Conservation (phyloP, 92 coral and sea anemone genomes). For the Porites lobata region DNA sequence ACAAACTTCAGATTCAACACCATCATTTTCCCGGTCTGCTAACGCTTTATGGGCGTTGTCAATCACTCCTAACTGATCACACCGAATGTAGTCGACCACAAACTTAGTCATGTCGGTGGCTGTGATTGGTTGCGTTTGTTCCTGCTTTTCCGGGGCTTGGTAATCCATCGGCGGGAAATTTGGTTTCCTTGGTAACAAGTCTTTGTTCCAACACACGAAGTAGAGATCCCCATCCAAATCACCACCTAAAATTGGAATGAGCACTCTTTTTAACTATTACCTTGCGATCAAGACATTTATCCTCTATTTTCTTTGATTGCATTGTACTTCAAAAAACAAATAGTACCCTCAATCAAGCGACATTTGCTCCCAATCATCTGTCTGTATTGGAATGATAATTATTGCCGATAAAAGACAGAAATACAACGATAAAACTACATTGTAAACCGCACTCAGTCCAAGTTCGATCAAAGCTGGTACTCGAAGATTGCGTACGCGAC, state of each 20-base stretch:
- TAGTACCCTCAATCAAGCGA: too few relatives aligned
- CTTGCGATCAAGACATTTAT: too few relatives aligned
- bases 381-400: too few relatives aligned
- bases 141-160: conserved; percentile 65
- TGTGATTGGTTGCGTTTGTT: conserved; percentile 76
- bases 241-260: conserved; percentile 74
- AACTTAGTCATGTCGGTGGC: conserved; percentile 85
- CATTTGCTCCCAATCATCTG: too few relatives aligned
- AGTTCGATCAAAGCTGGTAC: too few relatives aligned
- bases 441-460: too few relatives aligned
- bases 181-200: conserved; percentile 79
- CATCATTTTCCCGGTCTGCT: conserved; percentile 79
- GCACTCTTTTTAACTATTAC: too few relatives aligned
- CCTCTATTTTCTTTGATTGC: too few relatives aligned
- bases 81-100: conserved; percentile 85
- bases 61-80: conserved; percentile 90
- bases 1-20: conserved; percentile 86
- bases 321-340: background rate
- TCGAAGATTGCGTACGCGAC: too few relatives aligned
- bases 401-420: too few relatives aligned
- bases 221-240: conserved; percentile 99
- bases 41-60: conserved; percentile 96
- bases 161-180: conserved; percentile 93
- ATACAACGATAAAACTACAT: too few relatives aligned
- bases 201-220: conserved; percentile 93